Evolutionary conservation across 2,113 vertebrate genomes (phyloP), one percentile per base, ranked within the genome.

Genomic region (Microtus ochrogaster): DNA sequence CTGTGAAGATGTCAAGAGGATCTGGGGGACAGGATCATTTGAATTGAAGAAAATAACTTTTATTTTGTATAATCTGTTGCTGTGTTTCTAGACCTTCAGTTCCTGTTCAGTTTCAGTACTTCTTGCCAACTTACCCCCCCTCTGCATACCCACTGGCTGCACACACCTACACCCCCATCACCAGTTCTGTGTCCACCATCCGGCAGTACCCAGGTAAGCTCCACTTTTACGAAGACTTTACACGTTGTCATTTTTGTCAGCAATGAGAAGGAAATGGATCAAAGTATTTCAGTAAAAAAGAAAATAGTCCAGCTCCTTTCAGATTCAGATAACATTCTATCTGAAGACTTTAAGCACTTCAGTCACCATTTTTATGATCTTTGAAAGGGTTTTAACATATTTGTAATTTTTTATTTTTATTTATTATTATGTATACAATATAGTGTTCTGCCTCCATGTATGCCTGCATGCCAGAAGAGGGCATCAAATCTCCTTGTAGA

Each of bases 41-140:
- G 55, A 91, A 26, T 4, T 73, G 41, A 94, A 78, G 73, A 90
- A 76, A 52, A 41, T 84, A 85, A 89, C 74, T 70, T 92, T 74
- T 68, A 30, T 95, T 36, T 98, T 49, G 94, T 55, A 12, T 36
- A 86, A 92, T 89, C 21, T 98, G 26, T 96, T 96, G 79, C 95
- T 97, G 78, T 78, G 58, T 95, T 96, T 63, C 13, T 68, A 99
- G 99, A 98, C 99, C 99, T 5, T 98, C 99, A 8, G 99, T 99
- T 87, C 99, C 99, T 58, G 99, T 99, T 94, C 99, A 99, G 98
- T 99, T 99, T 98, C 99, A 99, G 96, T 99, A 99, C 98, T 99
- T 99, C 98, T 96, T 99, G 82, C 99, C 99, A 6, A 98, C 99
- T 0, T 99, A 99, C 97, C 99, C 99, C 0, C 99, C 99, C 9